Conservation (phyloP, 2,113 vertebrate genomes). For the Xenopus laevis region DNA sequence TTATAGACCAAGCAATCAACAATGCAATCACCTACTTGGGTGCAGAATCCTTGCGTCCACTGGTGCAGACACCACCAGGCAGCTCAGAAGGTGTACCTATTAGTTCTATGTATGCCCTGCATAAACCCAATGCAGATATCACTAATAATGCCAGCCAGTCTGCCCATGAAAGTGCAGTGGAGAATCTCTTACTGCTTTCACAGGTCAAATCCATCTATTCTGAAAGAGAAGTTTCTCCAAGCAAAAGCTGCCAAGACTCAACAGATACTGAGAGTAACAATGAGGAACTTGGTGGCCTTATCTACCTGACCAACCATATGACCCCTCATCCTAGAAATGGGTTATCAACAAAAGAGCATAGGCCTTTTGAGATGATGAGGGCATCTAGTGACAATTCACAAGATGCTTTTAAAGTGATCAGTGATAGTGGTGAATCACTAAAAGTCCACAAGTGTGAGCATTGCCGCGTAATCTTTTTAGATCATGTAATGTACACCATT, state of each 20-base stretch:
- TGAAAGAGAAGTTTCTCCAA: constrained; percentile 88
- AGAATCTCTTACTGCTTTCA: constrained; percentile 91
- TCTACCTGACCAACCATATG: constrained; percentile 96
- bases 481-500: constrained; percentile 98
- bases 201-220: constrained; percentile 89
- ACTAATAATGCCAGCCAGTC: constrained; percentile 65
- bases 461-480: constrained; percentile 93
- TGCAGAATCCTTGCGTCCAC: constrained; percentile 90
- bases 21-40: constrained; percentile 96
- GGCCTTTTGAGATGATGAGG: constrained; percentile 80
- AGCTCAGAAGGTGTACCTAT: constrained; percentile 74
- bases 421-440: constrained; percentile 80
- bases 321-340: constrained; percentile 78
- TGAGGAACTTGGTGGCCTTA: constrained; percentile 85
- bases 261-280: constrained; percentile 97
- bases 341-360: constrained; percentile 82
- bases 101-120: constrained; percentile 79
- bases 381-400: constrained; percentile 71
- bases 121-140: constrained; percentile 70
- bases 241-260: constrained; percentile 94
- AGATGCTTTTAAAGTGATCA: constrained; percentile 87
- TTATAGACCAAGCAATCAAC: constrained; percentile 98
- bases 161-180: constrained; percentile 85
- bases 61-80: constrained; percentile 88
- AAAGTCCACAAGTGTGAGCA: constrained; percentile 89